Evolutionary conservation across 1,140 invertebrate genomes (phyloP), one percentile per base, ranked within the genome.

Genomic region (Spodoptera frugiperda): DNA sequence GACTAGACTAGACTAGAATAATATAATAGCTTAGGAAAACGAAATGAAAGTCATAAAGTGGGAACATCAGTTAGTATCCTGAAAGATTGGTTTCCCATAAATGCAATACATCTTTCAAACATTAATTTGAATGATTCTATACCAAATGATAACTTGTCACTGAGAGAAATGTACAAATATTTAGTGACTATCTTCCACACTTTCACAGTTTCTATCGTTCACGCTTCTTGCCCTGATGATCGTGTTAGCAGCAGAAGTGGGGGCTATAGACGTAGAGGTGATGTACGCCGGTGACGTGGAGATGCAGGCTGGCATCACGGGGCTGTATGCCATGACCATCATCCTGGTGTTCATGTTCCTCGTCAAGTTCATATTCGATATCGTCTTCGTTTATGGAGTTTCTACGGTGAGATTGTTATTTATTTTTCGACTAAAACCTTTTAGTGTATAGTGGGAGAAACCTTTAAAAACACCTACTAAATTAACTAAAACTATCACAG

Each of bases 331-430:
- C 0, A 91, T 93, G 87, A 84, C 84, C 6, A 85, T 92, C 21
- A 92, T 91, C 12, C 53, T 93, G 4, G 78, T 87, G 0, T 68
- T 93, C 1, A 89, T 93, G 88, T 91, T 88, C 68, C 76, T 90
- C 0, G 78, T 73, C n/a, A 90, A 93, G 53, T 86, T 91, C 65
- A 61, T 81, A 0, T 88, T 87, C 14, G 89, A 91, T 49, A 10
- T 90, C 1, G 14, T 85, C n/a, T 92, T 91, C 68, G 53, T 91
- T 0, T 91, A 87, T 53, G 91, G 83, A 3, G 84, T 90, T 46
- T 17, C 83, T 9, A 80, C 59, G 75, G 89, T 92, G 76, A 87
- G 82, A 51, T 9, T 48, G 44, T 30, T 63, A 48, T 59, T 12
- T 44, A 6, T 55, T 48, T 25, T 55, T 8, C 44, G 5, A 25